These are phyloP conservation scores for Delphinapterus leucas DNA, from an alignment of 2,113 vertebrate genomes.

Conservation along the genomic window DNA sequence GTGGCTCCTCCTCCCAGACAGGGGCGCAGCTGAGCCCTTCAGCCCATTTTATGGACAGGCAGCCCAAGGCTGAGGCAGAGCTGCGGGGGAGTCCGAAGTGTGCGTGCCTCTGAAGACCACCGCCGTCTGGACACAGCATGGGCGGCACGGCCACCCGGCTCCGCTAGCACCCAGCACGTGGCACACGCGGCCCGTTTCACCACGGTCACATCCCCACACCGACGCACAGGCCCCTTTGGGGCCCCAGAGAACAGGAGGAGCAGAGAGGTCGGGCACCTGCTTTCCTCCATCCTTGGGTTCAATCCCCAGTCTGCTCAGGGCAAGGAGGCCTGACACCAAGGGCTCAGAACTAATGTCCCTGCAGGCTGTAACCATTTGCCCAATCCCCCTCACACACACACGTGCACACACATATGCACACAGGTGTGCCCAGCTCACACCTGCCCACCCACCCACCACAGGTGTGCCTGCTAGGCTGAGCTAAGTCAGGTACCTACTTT, in stretches of 20 bases:
- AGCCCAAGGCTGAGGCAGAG: background rate
- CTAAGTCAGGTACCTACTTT: background rate
- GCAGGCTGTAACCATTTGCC: background rate
- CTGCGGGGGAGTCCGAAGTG: background rate
- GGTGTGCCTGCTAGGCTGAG: background rate
- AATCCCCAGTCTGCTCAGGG: background rate
- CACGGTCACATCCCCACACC: background rate
- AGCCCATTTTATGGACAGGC: background rate
- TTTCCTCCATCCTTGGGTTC: background rate
- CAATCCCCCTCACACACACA: background rate
- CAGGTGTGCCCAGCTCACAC: background rate
- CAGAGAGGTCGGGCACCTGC: background rate
- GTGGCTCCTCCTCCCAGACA: background rate
- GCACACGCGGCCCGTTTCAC: background rate
- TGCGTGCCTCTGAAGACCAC: background rate
- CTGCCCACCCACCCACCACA: background rate
- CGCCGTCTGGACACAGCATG: rapidly evolving
- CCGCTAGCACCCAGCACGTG: rapidly evolving
- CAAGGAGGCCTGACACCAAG: background rate
- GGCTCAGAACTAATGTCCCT: background rate
- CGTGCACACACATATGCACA: rapidly evolving
- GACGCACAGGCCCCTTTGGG: rapidly evolving
- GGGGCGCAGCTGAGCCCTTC: background rate
- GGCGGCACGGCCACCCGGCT: background rate
- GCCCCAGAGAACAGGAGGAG: background rate